Base-by-base conservation (phyloP, 2,888 invertebrate genomes). In the Caenorhabditis sinica region DNA sequence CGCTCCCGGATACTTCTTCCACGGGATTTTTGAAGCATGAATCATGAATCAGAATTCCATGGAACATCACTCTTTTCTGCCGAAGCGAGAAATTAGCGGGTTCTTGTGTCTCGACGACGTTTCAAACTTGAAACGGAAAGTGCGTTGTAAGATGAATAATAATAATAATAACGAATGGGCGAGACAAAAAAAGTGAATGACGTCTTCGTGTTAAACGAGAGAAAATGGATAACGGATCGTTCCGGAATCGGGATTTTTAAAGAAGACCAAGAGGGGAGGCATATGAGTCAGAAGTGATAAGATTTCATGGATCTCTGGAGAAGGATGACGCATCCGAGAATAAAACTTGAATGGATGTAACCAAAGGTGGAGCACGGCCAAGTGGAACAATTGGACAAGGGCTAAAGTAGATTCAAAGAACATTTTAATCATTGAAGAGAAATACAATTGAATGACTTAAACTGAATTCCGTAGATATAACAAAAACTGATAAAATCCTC, bases 41-140 rank as follows among this genome's bases (percentile, higher is more conserved):
- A 74, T 73, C 81, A 73, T 63, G 68, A 40, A 76, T 45, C 65
- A 36, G 65, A 81, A 69, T 69, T 77, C 45, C 45, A 65, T 65
- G 65, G 65, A 65, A 65, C 65, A 45, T 56, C 56, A 56, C 25
- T 56, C 28, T 56, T 15, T 23, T 20, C 49, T 9, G 9, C 51
- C n/a, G 25, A 23, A 28, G 56, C 25, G 28, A 28, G 17, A 58
- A 58, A 43, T 71, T 49, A 58, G 71, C 49, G 56, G 71, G 58
- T 49, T 51, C 40, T 40, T 40, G 40, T 40, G 40, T 33, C 33
- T 33, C 33, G 43, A 30, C 60, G 45, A 73, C 65, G 66, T 49
- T 68, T 76, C 49, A 76, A 76, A 69, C 76, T 68, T 76, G 76
- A 76, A 76, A 69, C 68, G 76, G 77, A 77, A 71, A 71, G 71